Percentiles rank a stretch among this genome's conserved stretches.
These are phyloP conservation scores for Hemibagrus wyckioides DNA, from an alignment of 2,113 vertebrate species.

Conservation along the genomic window DNA sequence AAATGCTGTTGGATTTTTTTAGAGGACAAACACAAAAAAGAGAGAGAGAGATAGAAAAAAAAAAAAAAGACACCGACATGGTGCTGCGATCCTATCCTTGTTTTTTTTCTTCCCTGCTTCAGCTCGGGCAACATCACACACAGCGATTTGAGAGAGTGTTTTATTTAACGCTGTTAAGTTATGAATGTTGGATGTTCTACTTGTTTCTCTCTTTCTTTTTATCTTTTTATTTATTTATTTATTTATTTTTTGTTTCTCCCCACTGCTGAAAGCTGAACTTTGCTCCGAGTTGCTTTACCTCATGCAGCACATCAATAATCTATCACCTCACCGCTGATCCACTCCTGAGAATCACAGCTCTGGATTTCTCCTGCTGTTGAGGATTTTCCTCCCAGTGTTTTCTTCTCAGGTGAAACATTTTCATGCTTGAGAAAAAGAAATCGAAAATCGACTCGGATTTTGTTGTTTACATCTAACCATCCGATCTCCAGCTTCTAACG, in stretches of 20 bases:
- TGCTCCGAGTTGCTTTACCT: conserved; percentile 29
- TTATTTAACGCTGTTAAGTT: conserved; percentile 24
- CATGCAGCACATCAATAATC: conserved; percentile 50
- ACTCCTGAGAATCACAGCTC: conserved; percentile 42
- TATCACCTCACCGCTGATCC: conserved; percentile 34
- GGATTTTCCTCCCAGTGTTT: conserved; percentile 1
- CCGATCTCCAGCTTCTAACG: not conserved
- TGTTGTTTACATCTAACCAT: not conserved
- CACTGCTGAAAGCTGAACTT: conserved; percentile 35
- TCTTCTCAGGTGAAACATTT: conserved; percentile 8
- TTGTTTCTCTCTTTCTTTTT: not conserved
- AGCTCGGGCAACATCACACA: not conserved
- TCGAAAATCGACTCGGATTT: not conserved
- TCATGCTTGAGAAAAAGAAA: not conserved
- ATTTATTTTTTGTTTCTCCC: not conserved
- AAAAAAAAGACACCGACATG: not conserved
- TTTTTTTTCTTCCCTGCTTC: not conserved
- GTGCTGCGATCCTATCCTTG: not conserved
- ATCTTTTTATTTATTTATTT: not conserved
- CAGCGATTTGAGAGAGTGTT: not conserved
- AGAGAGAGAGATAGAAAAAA: not conserved
- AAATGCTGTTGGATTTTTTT: not conserved
- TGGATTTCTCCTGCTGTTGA: conserved; percentile 23
- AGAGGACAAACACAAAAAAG: not conserved
- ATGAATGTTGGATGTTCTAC: conserved; percentile 1